Evolutionary conservation across 2,113 vertebrate species (phyloP), one percentile per base, ranked within the genome.

Genomic region (Shinisaurus crocodilurus): DNA sequence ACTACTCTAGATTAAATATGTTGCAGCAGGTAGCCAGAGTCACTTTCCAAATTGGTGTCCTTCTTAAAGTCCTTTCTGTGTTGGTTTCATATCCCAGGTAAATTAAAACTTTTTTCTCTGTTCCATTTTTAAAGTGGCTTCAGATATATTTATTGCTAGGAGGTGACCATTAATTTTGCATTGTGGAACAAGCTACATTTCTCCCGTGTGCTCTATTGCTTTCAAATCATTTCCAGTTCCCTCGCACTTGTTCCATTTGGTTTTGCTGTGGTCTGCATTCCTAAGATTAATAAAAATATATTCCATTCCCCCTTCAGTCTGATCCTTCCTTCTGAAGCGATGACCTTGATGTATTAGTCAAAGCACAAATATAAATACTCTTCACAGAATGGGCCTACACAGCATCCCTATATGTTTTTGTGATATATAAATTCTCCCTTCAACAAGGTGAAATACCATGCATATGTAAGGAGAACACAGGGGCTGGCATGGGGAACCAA

Each of bases 281-380:
- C 6, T 87, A 87, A 92, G 23, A 92, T 88, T 91, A 88, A 88
- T 88, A 88, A 89, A 48, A 8, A 90, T 88, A 94, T 90, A 89
- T 82, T 60, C 6, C 90, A 9, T 37, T 92, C 37, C 37, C 27
- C 40, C 81, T 75, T 9, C 91, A 90, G 92, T 89, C 82, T 3
- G 27, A 77, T 91, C 90, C 34, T 82, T 84, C 48, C 82, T 91
- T 91, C 63, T 92, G 63, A 94, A 90, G 23, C 1, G 5, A 50
- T 92, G 83, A 93, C 50, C 43, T n/a, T 18, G 45, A 40, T 90
- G 37, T 4, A 90, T 90, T 91, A 88, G 82, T 90, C 29, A 87
- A 91, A 72, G 70, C 6, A 92, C 81, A 88, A 70, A 84, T 76
- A 54, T 43, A 88, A 91, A 77, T 70, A 37, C 60, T 69, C 77